Evolutionary conservation across 2,113 vertebrate species (phyloP), one percentile per base, ranked within the genome.

Genomic region (Chloebia gouldiae): DNA sequence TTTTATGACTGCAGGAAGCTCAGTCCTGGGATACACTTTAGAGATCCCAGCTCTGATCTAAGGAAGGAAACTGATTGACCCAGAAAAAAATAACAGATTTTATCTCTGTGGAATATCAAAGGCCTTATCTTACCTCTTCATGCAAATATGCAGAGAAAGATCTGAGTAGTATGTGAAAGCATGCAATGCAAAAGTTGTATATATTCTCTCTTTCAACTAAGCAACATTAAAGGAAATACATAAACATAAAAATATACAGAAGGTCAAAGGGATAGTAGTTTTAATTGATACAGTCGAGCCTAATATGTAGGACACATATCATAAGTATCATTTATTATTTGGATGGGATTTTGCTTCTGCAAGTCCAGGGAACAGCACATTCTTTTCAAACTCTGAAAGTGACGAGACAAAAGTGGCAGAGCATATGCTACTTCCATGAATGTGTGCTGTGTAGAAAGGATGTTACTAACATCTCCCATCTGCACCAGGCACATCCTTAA

Each of bases 401-500:
- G 82, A 91, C 27, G 75, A 81, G 81, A 96, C 85, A 96, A 77
- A 96, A 93, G 79, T 64, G 82, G 71, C 88, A 91, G 87, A 95
- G 87, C 95, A 95, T 96, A 95, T 93, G 94, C 87, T 95, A 64
- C 64, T 93, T 88, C 61, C 90, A 93, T 83, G 81, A 96, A 63
- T 83, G 88, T 63, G 79, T 2, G 4, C 90, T 88, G 75, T 42
- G 61, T 68, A 81, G 82, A 95, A 93, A 95, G 90, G 85, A 97
- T 93, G 93, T 94, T 96, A 77, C 85, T 92, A 97, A 96, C 95
- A 96, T 95, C 94, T 96, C 94, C 94, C 95, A 95, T 96, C 92
- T 94, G 94, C 90, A 96, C 94, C 44, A 95, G 51, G 35, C 95
- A 71, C 92, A 96, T 97, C 85, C 90, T 96, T 96, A 96, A 96